These are phyloP conservation scores for Byasa hedistus DNA, from an alignment of 2,888 invertebrate genomes.

Conservation along the genomic window DNA sequence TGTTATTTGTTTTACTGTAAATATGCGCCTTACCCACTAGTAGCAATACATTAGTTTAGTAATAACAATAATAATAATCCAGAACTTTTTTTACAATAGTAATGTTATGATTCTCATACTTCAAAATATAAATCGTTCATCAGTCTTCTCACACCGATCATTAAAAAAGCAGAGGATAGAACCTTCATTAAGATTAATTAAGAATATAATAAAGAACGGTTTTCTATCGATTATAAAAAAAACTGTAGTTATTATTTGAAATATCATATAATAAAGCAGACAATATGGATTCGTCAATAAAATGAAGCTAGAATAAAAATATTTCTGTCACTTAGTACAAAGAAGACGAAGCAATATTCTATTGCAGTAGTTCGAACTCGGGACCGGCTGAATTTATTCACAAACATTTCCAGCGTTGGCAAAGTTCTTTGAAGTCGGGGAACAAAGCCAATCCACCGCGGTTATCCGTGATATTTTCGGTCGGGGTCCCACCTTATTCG, in stretches of 20 bases:
- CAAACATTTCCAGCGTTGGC: constrained; percentile 65
- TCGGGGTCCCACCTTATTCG: constrained; percentile 75
- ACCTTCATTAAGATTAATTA: too few species aligned
- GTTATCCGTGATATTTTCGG: constrained; percentile 76
- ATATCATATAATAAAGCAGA: neutral
- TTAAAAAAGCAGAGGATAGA: too few species aligned
- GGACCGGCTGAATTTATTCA: constrained; percentile 61
- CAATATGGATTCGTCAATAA: neutral
- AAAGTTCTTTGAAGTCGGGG: constrained; percentile 77
- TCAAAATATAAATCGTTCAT: too few species aligned
- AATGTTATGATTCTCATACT: too few species aligned
- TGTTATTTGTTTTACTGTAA: constrained; percentile 65
- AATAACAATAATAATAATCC: too few species aligned
- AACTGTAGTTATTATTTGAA: neutral
- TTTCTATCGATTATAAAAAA: too few species aligned
- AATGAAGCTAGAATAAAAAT: neutral
- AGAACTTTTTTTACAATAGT: too few species aligned
- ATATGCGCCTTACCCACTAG: constrained; percentile 31
- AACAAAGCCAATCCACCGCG: constrained; percentile 76
- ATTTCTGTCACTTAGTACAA: constrained; percentile 17
- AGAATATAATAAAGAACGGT: too few species aligned
- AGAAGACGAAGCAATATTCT: constrained; percentile 44
- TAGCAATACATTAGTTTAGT: neutral
- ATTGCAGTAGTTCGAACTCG: constrained; percentile 46
- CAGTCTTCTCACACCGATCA: too few species aligned